Percentiles rank a stretch among this genome's conserved stretches.
These are phyloP conservation scores for Baronia brevicornis DNA, from an alignment of 2,888 invertebrate genomes.

Conservation along the genomic window DNA sequence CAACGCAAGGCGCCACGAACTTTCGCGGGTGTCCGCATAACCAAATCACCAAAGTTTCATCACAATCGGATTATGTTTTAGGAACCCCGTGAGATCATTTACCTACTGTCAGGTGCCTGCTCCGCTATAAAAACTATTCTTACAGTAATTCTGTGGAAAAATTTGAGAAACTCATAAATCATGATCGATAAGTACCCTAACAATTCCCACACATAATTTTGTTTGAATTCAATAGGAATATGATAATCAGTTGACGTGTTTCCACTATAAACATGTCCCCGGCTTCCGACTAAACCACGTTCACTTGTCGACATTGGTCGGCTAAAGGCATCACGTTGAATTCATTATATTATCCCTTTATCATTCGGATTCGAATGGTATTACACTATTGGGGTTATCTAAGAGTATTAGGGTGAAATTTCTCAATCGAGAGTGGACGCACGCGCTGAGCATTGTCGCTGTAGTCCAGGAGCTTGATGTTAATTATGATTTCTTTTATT, in stretches of 20 bases:
- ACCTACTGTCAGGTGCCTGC: too few species aligned
- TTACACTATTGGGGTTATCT: conserved; percentile 3
- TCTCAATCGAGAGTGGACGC: conserved; percentile 14
- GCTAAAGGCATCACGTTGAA: too few species aligned
- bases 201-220: conserved; percentile 15
- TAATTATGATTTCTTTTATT: too few species aligned
- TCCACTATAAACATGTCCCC: conserved; percentile 11
- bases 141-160: too few species aligned
- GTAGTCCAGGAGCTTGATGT: conserved; percentile 13
- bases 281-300: background rate
- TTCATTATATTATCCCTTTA: conserved; percentile 8
- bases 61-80: too few species aligned
- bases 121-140: too few species aligned
- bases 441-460: too few species aligned
- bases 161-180: conserved; percentile 13
- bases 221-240: conserved; percentile 18
- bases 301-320: conserved; percentile 3
- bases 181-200: background rate
- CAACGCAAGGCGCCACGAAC: too few species aligned
- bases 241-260: conserved; percentile 13
- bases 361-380: conserved; percentile 5
- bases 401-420: conserved; percentile 17
- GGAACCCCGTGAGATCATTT: too few species aligned
- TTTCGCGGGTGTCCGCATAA: too few species aligned
- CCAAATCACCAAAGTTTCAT: too few species aligned